Conservation (phyloP, 2,888 invertebrate genomes). For the Uloborus plumipes region DNA sequence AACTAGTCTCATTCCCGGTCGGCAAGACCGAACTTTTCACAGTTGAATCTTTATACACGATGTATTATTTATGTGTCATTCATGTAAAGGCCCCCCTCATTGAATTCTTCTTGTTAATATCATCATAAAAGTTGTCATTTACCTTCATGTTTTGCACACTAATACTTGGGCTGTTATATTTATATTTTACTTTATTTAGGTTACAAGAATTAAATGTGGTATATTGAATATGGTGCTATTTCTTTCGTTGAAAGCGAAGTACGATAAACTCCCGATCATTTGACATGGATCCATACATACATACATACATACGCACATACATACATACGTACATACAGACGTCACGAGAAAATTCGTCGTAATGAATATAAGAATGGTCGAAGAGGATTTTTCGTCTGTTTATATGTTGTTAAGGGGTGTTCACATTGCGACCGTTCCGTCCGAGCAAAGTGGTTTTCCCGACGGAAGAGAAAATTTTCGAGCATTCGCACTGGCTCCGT, state of each 20-base stretch:
- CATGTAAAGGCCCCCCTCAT: conserved; percentile 33
- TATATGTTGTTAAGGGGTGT: too few species aligned
- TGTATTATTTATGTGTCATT: conserved; percentile 39
- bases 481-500: too few species aligned
- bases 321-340: too few species aligned
- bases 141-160: conserved; percentile 63
- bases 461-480: too few species aligned
- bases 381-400: too few species aligned
- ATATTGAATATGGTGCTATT: conserved; percentile 19
- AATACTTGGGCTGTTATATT: conserved; percentile 62
- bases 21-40: conserved; percentile 11
- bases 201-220: conserved; percentile 62
- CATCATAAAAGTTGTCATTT: conserved; percentile 59
- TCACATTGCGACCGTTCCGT: too few species aligned
- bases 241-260: neutral
- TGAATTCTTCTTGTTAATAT: conserved; percentile 44
- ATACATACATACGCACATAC: too few species aligned
- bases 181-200: conserved; percentile 60
- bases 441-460: too few species aligned
- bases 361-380: too few species aligned
- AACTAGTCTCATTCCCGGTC: conserved; percentile 45
- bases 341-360: too few species aligned
- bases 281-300: too few species aligned
- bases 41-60: conserved; percentile 47
- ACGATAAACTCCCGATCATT: too few species aligned